phyloP scores from a whole-genome alignment of 2,113 vertebrate genomes.

The Brachionichthys hirsutus region DNA sequence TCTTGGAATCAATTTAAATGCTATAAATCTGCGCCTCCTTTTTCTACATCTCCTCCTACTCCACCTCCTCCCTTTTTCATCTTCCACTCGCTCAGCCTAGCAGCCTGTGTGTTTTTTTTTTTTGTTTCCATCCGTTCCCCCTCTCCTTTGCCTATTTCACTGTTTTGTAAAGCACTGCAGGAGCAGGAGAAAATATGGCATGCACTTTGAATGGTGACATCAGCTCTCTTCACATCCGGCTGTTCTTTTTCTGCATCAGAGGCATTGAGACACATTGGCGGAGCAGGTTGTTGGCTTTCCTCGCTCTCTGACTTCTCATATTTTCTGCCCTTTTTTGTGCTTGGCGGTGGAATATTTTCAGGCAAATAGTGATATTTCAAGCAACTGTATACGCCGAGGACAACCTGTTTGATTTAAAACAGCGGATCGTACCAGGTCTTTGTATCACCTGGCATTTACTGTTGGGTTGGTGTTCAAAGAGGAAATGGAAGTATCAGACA shows the following conservation, averaged over 20 bases:
- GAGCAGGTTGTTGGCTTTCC: neutral
- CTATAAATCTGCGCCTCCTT: slow-evolving; percentile 41
- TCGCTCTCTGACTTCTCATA: neutral
- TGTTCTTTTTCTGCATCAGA: slow-evolving; percentile 25
- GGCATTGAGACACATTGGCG: slow-evolving; percentile 1
- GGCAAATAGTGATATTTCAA: slow-evolving; percentile 1
- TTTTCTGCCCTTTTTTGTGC: slow-evolving; percentile 1
- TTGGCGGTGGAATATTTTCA: neutral
- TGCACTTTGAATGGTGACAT: slow-evolving; percentile 26
- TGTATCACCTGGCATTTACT: slow-evolving; percentile 22
- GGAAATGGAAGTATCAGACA: too few relatives aligned
- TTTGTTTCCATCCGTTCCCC: slow-evolving; percentile 11
- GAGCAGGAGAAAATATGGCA: slow-evolving; percentile 14
- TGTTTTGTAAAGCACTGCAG: slow-evolving; percentile 20
- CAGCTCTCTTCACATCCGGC: slow-evolving; percentile 27
- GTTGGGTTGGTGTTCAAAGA: neutral
- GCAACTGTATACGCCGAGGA: slow-evolving; percentile 3
- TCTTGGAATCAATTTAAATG: slow-evolving; percentile 65
- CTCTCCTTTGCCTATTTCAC: slow-evolving; percentile 4
- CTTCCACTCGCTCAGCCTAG: slow-evolving; percentile 23
- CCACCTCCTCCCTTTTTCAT: slow-evolving; percentile 31
- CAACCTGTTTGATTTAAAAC: slow-evolving; percentile 14
- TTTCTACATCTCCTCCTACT: slow-evolving; percentile 42
- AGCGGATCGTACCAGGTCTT: slow-evolving; percentile 7
- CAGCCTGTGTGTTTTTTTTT: too few relatives aligned